phyloP scores from a whole-genome alignment of 2,797 vertebrate species.

The Cyclopterus lumpus region DNA sequence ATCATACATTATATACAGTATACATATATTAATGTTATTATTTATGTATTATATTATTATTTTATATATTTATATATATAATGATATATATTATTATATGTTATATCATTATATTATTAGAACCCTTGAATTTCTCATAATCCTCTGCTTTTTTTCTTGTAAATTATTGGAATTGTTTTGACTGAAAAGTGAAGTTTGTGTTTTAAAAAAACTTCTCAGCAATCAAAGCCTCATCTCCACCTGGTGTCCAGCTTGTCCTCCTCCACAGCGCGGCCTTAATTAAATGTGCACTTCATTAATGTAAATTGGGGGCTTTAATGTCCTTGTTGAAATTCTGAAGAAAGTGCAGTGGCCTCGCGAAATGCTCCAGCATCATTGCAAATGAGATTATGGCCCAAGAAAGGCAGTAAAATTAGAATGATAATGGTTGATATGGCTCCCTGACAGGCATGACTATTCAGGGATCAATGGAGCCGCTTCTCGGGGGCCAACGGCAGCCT shows the following conservation, averaged over 20 bases:
- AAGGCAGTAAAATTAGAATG: slow-evolving; percentile 99
- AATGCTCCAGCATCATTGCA: slow-evolving; percentile 98
- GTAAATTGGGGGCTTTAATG: slow-evolving; percentile 99
- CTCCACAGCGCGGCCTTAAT: slow-evolving; percentile 91
- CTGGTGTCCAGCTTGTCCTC: slow-evolving; percentile 44
- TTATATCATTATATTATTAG: too few relatives aligned
- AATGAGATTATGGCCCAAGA: slow-evolving; percentile 99
- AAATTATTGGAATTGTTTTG: too few relatives aligned
- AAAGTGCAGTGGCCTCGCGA: slow-evolving; percentile 96
- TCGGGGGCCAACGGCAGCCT: slow-evolving; percentile 93
- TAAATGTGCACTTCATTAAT: slow-evolving; percentile 99
- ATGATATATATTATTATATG: too few relatives aligned
- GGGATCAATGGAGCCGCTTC: slow-evolving; percentile 97
- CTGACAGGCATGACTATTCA: slow-evolving; percentile 99
- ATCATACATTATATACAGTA: too few relatives aligned
- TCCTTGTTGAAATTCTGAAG: slow-evolving; percentile 99
- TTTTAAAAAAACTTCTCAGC: too few relatives aligned
- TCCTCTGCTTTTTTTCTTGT: too few relatives aligned
- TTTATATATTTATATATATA: too few relatives aligned
- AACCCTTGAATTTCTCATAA: too few relatives aligned
- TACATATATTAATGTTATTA: too few relatives aligned
- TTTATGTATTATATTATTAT: too few relatives aligned
- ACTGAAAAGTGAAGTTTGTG: too few relatives aligned
- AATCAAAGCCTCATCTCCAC: background rate
- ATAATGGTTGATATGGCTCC: slow-evolving; percentile 99